Evolutionary conservation across 2,113 vertebrate genomes (phyloP), one percentile per base, ranked within the genome.

Genomic region (Gallinago jamesoni): DNA sequence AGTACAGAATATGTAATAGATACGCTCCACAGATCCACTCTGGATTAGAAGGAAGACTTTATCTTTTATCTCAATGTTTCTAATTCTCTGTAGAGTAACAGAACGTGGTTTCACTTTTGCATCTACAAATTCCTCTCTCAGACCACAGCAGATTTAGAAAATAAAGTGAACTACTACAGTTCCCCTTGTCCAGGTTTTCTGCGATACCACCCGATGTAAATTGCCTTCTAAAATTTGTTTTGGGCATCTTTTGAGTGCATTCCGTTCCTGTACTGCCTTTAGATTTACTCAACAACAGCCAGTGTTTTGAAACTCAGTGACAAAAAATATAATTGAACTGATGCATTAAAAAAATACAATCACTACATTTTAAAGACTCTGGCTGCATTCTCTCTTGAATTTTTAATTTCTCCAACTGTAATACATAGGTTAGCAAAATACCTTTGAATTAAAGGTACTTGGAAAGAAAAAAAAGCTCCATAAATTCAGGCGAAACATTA

Each of bases 1-100:
- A 94, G 50, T 16, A 33, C 37, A 70, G 92, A 90, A 91, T 83
- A 86, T 70, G 60, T 83, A 95, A 95, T n/a, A 74, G 82, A 85
- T 53, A 18, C 2, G 50, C 77, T 50, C 30, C 21, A 52, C 63
- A 92, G 75, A 91, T 63, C 25, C 56, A 55, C 55, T 90, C 67
- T 43, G 60, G 47, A 77, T 74, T 84, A 63, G 33, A 82, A 86
- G 50, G 47, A 90, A 63, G 50, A 70, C 73, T 87, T 95, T 57
- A 60, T 73, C 69, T 93, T 89, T 89, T 66, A 85, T 87, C 62
- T 73, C 85, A 79, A 83, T 1, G 2, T 69, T 80, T 67, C 50
- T 74, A 86, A 62, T 84, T 90, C 72, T 93, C 87, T 82, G 30
- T 33, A 66, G 85, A 83, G 12, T 56, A 85, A 66, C 35, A 67